Evolutionary conservation across 2,113 vertebrate genomes (phyloP).

Genomic region (Girardinichthys multiradiatus): DNA sequence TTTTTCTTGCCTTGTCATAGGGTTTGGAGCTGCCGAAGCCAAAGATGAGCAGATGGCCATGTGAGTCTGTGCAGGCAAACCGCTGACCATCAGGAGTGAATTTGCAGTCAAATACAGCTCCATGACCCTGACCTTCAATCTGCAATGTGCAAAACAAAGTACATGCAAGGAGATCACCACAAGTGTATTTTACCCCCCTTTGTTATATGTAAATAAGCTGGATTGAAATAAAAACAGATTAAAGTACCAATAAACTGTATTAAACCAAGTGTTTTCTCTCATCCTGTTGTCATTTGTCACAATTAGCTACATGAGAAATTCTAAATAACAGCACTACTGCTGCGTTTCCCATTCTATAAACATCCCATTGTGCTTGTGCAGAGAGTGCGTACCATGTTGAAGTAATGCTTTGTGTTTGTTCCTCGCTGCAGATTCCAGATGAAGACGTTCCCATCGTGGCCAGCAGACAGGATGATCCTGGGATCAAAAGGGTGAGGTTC

Average conservation of each 20-base stretch:
- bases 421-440: slow-evolving; percentile 95
- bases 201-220: too few species aligned
- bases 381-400: slow-evolving; percentile 87
- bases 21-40: slow-evolving; percentile 93
- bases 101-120: slow-evolving; percentile 98
- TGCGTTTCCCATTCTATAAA: not conserved
- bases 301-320: not conserved
- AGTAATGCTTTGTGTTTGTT: slow-evolving; percentile 90
- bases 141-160: slow-evolving; percentile 56
- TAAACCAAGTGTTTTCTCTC: not conserved
- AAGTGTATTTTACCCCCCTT: not conserved
- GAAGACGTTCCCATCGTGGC: slow-evolving; percentile 95
- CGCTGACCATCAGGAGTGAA: slow-evolving; percentile 96
- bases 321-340: not conserved
- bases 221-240: not conserved
- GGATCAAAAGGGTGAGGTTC: slow-evolving; percentile 96
- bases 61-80: slow-evolving; percentile 96
- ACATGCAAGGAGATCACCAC: not conserved
- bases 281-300: not conserved
- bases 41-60: slow-evolving; percentile 95
- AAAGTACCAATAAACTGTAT: not conserved
- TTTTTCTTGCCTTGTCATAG: slow-evolving; percentile 89
- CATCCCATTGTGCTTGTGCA: not conserved
- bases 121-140: slow-evolving; percentile 98
- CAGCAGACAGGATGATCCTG: slow-evolving; percentile 95